Conservation (phyloP, 2,113 vertebrate species). For the Pelusios castaneus region DNA sequence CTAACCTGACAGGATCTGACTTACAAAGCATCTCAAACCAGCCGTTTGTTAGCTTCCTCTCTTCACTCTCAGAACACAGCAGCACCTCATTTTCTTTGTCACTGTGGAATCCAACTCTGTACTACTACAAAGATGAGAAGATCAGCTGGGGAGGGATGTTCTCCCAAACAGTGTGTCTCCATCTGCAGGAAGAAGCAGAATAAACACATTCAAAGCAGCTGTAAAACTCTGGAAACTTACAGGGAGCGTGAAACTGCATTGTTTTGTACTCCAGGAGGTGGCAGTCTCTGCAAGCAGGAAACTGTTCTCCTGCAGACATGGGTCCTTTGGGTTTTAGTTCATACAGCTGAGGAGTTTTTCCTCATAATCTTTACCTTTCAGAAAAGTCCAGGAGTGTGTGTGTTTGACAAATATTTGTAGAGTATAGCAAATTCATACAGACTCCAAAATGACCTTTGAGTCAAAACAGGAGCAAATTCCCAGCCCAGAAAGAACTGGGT, state of each 20-base stretch:
- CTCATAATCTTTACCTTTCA: conserved; percentile 55
- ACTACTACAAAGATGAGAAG: neutral
- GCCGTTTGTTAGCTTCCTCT: neutral
- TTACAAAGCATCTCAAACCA: neutral
- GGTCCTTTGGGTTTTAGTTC: conserved; percentile 5
- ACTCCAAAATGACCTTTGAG: conserved; percentile 35
- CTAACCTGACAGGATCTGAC: neutral
- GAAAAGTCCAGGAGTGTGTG: conserved; percentile 36
- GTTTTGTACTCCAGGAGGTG: conserved; percentile 68
- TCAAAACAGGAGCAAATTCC: conserved; percentile 36
- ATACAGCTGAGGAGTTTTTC: neutral
- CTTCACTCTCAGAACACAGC: neutral
- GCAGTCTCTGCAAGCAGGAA: conserved; percentile 55
- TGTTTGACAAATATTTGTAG: conserved; percentile 51
- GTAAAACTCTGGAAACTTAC: neutral
- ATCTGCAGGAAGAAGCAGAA: neutral
- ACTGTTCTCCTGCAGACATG: neutral
- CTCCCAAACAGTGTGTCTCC: neutral
- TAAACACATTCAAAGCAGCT: neutral
- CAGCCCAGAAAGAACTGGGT: conserved; percentile 39
- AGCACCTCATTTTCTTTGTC: neutral
- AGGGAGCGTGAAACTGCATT: neutral
- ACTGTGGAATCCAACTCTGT: neutral
- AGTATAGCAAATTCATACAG: conserved; percentile 19
- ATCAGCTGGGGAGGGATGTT: neutral